Conservation (phyloP, 1,140 invertebrate species). For the Parapsyche elsis region DNA sequence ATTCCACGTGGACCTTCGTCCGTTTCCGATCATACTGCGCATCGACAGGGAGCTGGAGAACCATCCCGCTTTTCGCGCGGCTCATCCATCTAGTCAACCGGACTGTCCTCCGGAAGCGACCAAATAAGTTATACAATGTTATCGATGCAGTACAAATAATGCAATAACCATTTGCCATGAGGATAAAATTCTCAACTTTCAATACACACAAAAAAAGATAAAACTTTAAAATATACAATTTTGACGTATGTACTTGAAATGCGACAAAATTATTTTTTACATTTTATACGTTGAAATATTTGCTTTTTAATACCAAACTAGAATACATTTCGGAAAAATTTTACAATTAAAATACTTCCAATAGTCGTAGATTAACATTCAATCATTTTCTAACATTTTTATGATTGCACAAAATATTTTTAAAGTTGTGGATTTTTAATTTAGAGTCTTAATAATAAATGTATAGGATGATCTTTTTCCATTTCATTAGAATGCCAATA, state of each 20-base stretch:
- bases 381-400: background rate
- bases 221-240: too few relatives aligned
- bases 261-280: constrained; percentile 13
- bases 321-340: background rate
- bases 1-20: constrained; percentile 90
- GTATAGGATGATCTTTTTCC: too few relatives aligned
- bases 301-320: background rate
- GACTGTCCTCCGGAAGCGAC: constrained; percentile 89
- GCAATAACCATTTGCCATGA: constrained; percentile 23
- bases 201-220: background rate
- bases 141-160: constrained; percentile 34
- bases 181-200: background rate
- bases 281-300: background rate
- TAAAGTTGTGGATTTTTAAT: background rate
- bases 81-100: constrained; percentile 89
- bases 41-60: constrained; percentile 88
- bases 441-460: too few relatives aligned
- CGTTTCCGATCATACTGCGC: constrained; percentile 88
- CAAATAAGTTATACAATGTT: constrained; percentile 65
- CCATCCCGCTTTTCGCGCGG: constrained; percentile 87
- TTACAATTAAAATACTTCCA: background rate
- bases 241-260: background rate
- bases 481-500: background rate
- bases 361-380: background rate
- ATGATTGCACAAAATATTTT: background rate